Base-by-base conservation (phyloP, 1,140 invertebrate genomes). In the Drosophila lacteicornis region DNA sequence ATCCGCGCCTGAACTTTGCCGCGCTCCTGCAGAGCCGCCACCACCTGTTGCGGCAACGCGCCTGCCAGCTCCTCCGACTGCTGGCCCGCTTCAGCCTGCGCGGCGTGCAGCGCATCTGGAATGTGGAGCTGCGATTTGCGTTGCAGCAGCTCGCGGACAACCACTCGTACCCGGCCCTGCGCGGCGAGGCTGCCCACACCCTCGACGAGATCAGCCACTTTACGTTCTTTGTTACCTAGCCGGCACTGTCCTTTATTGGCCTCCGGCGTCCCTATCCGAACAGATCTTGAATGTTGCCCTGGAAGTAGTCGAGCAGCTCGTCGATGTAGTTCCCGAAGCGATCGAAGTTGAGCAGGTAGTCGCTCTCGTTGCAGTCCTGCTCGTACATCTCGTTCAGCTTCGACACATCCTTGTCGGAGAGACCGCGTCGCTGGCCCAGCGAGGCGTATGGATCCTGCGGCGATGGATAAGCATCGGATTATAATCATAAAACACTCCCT, bases 381-480 rank as follows among this genome's bases (percentile, higher is more conserved):
- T 94, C 85, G 80, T 96, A 96, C 95, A 96, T 96, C 74, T 93
- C 93, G 75, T 95, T 94, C 2, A 96, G 75, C 85, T 96, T 97
- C 5, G 92, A 73, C 9, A 95, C 92, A 73, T 96, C 96, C 53
- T 95, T 95, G 49, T 94, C 93, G 47, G 95, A 96, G 40, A 96
- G 91, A 38, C 95, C 95, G 13, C 93, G 91, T 56, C 96, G 93
- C 92, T 96, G 96, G 7, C 96, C 96, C 57, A 96, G 93, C 36
- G 84, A 78, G 9, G 90, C 91, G 46, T 92, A 77, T 3, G 91
- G 91, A 74, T 92, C 91, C 91, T 92, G 25, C 6, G 42, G 38
- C 13, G n/a, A 30, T 15, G 6, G 13, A 47, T 17, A 51, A 42
- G 13, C 9, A 5, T 22, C 2, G 19, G 27, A 27, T 27, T 30